phyloP scores from a whole-genome alignment of 2,113 vertebrate species.

The Otus sunia region DNA sequence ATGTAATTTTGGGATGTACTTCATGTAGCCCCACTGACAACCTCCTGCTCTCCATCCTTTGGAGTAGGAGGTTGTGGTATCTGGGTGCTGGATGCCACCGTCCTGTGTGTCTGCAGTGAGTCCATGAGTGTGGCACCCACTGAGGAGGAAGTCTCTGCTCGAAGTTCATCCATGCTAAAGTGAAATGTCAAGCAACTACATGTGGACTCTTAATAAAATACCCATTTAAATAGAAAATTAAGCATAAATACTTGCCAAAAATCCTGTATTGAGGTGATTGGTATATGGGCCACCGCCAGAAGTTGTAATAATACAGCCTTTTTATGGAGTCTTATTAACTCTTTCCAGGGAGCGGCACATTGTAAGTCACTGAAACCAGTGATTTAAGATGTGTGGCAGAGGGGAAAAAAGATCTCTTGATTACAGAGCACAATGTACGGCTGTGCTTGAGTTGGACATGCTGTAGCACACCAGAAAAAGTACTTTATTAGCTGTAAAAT shows the following conservation, averaged over 20 bases:
- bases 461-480: background rate
- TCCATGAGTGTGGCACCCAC: background rate
- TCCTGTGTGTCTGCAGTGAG: background rate
- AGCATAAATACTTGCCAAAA: slow-evolving; percentile 22
- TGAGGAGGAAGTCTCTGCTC: background rate
- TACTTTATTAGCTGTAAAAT: background rate
- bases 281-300: background rate
- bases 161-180: background rate
- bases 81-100: background rate
- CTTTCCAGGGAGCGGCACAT: background rate
- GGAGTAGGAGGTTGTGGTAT: background rate
- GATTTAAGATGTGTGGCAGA: background rate
- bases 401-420: background rate
- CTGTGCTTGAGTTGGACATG: background rate
- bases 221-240: background rate
- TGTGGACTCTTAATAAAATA: background rate
- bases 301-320: background rate
- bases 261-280: background rate
- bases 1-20: background rate
- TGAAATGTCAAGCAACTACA: background rate
- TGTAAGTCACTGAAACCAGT: background rate
- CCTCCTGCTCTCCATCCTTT: background rate
- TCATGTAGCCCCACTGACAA: background rate
- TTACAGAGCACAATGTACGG: background rate
- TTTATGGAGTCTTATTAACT: slow-evolving; percentile 2